Evolutionary conservation across 2,888 invertebrate genomes (phyloP), one percentile per base, ranked within the genome.

Genomic region (Drosophila suboccidentalis): DNA sequence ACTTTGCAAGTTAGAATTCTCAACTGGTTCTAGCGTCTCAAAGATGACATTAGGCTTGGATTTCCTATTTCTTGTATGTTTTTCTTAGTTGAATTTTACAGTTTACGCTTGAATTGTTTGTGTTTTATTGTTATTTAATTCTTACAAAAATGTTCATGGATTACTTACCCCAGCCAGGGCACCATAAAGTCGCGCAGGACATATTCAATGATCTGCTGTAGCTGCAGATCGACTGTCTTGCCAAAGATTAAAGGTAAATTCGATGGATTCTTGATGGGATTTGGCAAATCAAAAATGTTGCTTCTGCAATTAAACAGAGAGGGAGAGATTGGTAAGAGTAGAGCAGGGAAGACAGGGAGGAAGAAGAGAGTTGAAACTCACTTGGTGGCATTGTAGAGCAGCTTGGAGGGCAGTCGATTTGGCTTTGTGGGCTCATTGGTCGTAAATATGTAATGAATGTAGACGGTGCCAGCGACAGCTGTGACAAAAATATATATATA

Each of bases 181-280:
- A 95, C 93, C 69, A 98, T 94, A 93, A 96, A 97, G 92, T 98
- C 97, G 84, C 96, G 94, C 44, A 97, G 93, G 39, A 96, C 93
- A 91, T 96, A 95, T 91, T 97, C 97, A 78, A 97, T 94, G 43
- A 98, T 94, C 91, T 97, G 96, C 88, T 97, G 97, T 29, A 98
- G 92, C 76, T 97, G 95, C 83, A 96, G 95, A 90, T 98, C 98
- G 39, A 98, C 96, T 66, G 96, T 96, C 74, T 96, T 94, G 44
- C 97, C 96, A 92, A 97, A 96, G 87, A 97, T 94, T n/a, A 96
- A 93, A n/a, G 96, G 95, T 80, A 96, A 94, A 92, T 95, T 95
- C 46, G 93, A 93, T 75, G 93, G 91, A 78, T 93, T 93, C 70
- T 91, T 92, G 44, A 91, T 90, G 59, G 91, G 92, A 47, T 92